phyloP scores from a whole-genome alignment of 2,113 vertebrate genomes.

The Ophiodon elongatus region DNA sequence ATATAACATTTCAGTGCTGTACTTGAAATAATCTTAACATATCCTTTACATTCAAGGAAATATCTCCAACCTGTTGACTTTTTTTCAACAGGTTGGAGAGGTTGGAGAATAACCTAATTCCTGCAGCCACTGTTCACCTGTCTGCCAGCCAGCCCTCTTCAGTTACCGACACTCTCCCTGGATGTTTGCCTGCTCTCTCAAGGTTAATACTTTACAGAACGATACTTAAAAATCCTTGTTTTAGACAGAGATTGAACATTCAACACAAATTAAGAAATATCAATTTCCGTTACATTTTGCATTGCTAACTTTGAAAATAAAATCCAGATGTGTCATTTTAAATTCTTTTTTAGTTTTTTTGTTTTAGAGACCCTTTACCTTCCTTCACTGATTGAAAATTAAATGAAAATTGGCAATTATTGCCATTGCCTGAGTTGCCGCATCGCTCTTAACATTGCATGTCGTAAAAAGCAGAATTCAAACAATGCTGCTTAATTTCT shows the following conservation, averaged over 20 bases:
- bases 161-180: neutral
- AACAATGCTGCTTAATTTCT: neutral
- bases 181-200: neutral
- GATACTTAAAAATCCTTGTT: neutral
- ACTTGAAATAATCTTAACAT: neutral
- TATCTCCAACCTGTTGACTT: neutral
- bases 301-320: neutral
- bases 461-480: neutral
- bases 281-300: neutral
- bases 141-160: neutral
- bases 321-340: neutral
- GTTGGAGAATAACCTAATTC: neutral
- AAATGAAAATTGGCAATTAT: too few species aligned
- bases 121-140: conserved; percentile 3
- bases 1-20: too few species aligned
- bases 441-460: neutral
- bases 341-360: too few species aligned
- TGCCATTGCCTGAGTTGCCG: neutral
- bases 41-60: neutral
- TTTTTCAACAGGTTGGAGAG: neutral
- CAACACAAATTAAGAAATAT: neutral
- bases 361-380: too few species aligned
- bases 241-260: neutral
- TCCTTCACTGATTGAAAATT: too few species aligned
- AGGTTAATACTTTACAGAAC: neutral